Evolutionary conservation across 2,113 vertebrate genomes (phyloP), one percentile per base, ranked within the genome.

Genomic region (Arothron firmamentum): DNA sequence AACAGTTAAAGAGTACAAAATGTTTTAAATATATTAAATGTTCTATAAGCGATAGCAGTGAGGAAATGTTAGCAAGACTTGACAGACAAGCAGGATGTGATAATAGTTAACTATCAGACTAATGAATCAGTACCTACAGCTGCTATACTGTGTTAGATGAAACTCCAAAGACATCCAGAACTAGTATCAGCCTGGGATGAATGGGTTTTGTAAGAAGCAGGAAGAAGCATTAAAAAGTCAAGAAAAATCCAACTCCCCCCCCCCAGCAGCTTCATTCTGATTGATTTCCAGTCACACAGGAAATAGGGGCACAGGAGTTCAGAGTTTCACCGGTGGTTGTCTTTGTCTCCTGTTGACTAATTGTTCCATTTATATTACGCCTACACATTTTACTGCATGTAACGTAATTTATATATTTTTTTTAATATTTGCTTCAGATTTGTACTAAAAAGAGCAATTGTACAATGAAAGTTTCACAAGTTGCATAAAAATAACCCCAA

Each of bases 1-100:
- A 85, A 87, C 72, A 82, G 73, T 71, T 81, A 79, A 79, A 77
- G 71, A 81, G 77, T 85, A 85, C 67, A 80, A 86, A 82, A 88
- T 70, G 65, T 78, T 76, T 85, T 79, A 88, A 90, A 90, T 89
- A 88, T 89, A 90, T 90, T 87, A 90, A 88, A 87, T 82, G 83
- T 82, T 90, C 83, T 88, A 90, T 88, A 83, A 85, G 78, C 79
- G 79, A 86, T 80, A 86, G 73, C 47, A 56, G 61, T 78, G 41
- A 77, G 65, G 76, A 82, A 86, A 81, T 85, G 84, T 90, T 89
- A 88, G 80, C 72, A 67, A 77, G 81, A 80, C 64, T 58, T 78
- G 63, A 82, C 53, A 75, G 54, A 71, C 65, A 82, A 28, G 73
- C 66, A 65, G 65, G 48, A 17, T 62, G 58, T 60, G 62, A 74